These are phyloP conservation scores for Augochlora pura DNA, from an alignment of 1,140 invertebrate genomes.

Conservation along the genomic window DNA sequence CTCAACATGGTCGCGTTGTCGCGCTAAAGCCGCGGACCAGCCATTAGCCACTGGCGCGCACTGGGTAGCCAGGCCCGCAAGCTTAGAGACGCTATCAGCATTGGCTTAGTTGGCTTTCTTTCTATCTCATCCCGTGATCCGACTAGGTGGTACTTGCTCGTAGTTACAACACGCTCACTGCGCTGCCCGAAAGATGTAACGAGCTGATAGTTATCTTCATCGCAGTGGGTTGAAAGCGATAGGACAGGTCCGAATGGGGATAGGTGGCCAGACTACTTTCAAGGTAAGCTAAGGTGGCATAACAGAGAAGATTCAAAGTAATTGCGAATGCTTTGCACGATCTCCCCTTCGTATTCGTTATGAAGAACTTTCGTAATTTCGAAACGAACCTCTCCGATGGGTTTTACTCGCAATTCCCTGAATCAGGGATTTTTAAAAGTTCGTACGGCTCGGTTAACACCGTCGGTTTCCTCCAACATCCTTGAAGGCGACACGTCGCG, in stretches of 20 bases:
- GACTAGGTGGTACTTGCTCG: conserved; percentile 62
- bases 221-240: conserved; percentile 55
- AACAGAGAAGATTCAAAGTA: conserved; percentile 20
- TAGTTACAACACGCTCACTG: conserved; percentile 53
- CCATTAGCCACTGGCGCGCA: conserved; percentile 65
- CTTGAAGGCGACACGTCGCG: too few relatives aligned
- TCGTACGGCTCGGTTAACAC: too few relatives aligned
- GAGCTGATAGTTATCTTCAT: conserved; percentile 74
- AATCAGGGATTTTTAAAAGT: not conserved
- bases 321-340: conserved; percentile 34
- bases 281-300: conserved; percentile 42
- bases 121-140: conserved; percentile 68
- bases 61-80: conserved; percentile 53
- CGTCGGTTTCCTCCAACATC: too few relatives aligned
- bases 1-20: conserved; percentile 63
- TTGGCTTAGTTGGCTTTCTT: conserved; percentile 69
- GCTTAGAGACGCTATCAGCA: conserved; percentile 71
- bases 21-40: conserved; percentile 61
- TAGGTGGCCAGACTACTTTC: conserved; percentile 43
- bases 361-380: not conserved
- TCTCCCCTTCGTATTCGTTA: conserved; percentile 30
- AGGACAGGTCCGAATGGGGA: conserved; percentile 52
- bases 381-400: not conserved
- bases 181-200: conserved; percentile 65
- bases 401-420: not conserved